phyloP scores from a whole-genome alignment of 2,797 vertebrate genomes.

The Scleropages formosus region DNA sequence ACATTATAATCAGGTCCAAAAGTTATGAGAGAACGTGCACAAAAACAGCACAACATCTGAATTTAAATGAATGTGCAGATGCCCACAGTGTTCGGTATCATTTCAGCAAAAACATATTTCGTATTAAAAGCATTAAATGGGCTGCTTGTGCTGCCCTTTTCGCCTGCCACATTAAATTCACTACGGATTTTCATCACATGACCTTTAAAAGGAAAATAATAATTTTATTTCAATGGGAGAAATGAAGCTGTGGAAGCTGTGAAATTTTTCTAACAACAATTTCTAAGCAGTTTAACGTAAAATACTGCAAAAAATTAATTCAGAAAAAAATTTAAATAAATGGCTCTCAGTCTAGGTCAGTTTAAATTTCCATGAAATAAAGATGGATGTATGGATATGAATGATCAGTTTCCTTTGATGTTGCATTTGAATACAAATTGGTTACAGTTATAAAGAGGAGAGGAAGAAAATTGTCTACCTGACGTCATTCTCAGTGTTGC shows the following conservation, averaged over 20 bases:
- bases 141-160: not conserved
- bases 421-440: not conserved
- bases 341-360: no score
- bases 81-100: not conserved
- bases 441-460: not conserved
- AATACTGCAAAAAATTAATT: no score
- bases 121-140: not conserved
- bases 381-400: not conserved
- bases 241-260: not conserved
- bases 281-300: no score
- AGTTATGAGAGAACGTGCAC: no score
- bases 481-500: slow-evolving; percentile 76
- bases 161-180: not conserved
- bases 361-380: not conserved
- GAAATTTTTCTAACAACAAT: no score
- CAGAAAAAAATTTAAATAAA: no score
- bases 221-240: not conserved
- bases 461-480: slow-evolving; percentile 67
- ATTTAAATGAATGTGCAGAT: not conserved
- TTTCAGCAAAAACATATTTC: not conserved
- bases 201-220: not conserved
- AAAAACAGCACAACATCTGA: not conserved
- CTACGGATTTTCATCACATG: not conserved
- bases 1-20: no score
- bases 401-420: no score